phyloP scores from a whole-genome alignment of 2,113 vertebrate genomes.

The Lanius collurio region DNA sequence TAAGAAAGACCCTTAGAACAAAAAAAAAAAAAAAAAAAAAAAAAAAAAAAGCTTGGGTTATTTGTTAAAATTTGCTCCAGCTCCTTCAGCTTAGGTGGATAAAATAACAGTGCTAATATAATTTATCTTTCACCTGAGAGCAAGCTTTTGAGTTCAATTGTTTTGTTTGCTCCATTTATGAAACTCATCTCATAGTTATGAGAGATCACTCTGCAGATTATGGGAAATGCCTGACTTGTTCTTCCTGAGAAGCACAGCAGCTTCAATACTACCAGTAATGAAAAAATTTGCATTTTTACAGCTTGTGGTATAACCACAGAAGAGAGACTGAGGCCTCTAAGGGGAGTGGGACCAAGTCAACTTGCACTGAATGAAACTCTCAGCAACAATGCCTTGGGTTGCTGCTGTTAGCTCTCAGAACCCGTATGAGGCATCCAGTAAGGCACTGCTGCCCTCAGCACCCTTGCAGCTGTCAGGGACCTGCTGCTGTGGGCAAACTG shows the following conservation, averaged over 20 bases:
- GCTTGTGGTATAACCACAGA: neutral
- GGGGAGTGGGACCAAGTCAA: neutral
- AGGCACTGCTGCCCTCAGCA: neutral
- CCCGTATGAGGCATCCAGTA: neutral
- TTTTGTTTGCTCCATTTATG: neutral
- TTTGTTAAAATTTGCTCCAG: neutral
- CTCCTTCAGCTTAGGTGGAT: neutral
- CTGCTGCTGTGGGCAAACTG: neutral
- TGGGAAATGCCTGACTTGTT: neutral
- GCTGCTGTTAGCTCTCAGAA: neutral
- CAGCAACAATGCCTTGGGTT: neutral
- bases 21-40: neutral
- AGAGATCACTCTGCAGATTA: neutral
- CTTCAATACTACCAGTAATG: neutral
- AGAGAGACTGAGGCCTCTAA: neutral
- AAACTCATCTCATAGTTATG: neutral
- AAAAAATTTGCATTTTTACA: neutral
- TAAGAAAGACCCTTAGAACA: neutral
- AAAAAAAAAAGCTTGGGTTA: neutral
- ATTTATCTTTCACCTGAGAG: neutral
- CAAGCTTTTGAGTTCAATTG: neutral
- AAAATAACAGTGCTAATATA: neutral
- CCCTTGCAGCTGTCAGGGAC: accelerated
- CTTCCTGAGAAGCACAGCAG: neutral
- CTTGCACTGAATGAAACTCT: neutral